Percentiles rank a stretch among this genome's conserved stretches.
phyloP scores from a whole-genome alignment of 2,888 invertebrate species.

The Apodemia duryi region DNA sequence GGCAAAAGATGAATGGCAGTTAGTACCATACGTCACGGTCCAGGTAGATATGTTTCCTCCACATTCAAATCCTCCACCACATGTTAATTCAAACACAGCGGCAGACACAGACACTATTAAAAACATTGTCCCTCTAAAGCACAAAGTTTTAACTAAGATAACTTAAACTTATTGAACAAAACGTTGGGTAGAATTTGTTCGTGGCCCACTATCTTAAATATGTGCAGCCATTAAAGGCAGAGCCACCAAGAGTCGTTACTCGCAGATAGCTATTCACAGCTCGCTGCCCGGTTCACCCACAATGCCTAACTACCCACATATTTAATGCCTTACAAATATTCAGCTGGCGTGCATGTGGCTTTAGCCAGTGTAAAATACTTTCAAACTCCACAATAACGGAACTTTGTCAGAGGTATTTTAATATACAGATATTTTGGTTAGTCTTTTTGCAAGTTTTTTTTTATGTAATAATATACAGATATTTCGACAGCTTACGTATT shows the following conservation, averaged over 20 bases:
- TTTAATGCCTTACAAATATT: constrained; percentile 26
- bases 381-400: constrained; percentile 16
- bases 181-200: constrained; percentile 9
- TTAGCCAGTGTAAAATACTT: constrained; percentile 23
- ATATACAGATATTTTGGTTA: constrained; percentile 16
- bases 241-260: constrained; percentile 27
- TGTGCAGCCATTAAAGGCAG: constrained; percentile 34
- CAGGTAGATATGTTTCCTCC: too few species aligned
- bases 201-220: constrained; percentile 30
- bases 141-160: background rate
- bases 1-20: too few species aligned
- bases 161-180: constrained; percentile 10
- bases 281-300: constrained; percentile 17
- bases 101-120: background rate
- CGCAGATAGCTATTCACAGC: constrained; percentile 28
- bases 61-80: too few species aligned
- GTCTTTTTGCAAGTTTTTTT: background rate
- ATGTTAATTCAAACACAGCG: too few species aligned
- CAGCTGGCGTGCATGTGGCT: constrained; percentile 17
- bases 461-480: too few species aligned
- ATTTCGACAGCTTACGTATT: too few species aligned
- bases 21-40: too few species aligned
- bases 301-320: constrained; percentile 23
- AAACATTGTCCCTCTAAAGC: background rate
- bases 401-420: constrained; percentile 13